phyloP scores from a whole-genome alignment of 2,797 vertebrate genomes.

The Megaceryle alcyon region DNA sequence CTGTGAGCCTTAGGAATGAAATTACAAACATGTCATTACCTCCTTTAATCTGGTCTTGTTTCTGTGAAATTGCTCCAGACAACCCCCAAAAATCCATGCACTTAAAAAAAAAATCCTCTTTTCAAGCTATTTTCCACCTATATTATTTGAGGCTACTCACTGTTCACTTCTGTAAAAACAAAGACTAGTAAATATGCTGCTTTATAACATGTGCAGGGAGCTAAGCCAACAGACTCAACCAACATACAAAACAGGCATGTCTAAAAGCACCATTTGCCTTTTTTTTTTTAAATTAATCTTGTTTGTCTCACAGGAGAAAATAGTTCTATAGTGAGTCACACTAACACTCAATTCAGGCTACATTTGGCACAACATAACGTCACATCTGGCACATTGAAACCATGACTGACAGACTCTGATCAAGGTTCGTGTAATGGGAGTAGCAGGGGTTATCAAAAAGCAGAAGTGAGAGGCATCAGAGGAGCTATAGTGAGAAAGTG shows the following conservation, averaged over 20 bases:
- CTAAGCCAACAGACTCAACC: not conserved
- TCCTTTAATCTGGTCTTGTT: slow-evolving; percentile 62
- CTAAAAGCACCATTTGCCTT: not conserved
- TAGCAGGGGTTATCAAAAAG: not conserved
- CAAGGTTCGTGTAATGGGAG: not conserved
- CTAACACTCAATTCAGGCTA: not conserved
- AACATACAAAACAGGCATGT: not conserved
- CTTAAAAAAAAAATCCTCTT: not conserved
- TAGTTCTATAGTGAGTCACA: not conserved
- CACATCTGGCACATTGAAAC: slow-evolving; percentile 38
- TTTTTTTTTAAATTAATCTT: not conserved
- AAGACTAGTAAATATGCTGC: not conserved
- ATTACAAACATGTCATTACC: slow-evolving; percentile 65
- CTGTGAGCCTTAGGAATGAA: slow-evolving; percentile 41
- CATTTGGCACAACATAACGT: not conserved
- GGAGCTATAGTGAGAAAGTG: not conserved
- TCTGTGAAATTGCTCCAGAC: slow-evolving; percentile 62
- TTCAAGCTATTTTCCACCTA: slow-evolving; percentile 9
- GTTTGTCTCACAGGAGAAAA: not conserved
- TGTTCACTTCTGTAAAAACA: not conserved
- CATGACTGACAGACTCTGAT: not conserved
- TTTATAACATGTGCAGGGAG: not conserved
- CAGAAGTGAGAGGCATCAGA: not conserved
- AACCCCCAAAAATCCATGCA: not conserved
- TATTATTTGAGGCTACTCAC: not conserved